Base-by-base conservation (phyloP, 2,113 vertebrate genomes). In the Copsychus sechellarum region DNA sequence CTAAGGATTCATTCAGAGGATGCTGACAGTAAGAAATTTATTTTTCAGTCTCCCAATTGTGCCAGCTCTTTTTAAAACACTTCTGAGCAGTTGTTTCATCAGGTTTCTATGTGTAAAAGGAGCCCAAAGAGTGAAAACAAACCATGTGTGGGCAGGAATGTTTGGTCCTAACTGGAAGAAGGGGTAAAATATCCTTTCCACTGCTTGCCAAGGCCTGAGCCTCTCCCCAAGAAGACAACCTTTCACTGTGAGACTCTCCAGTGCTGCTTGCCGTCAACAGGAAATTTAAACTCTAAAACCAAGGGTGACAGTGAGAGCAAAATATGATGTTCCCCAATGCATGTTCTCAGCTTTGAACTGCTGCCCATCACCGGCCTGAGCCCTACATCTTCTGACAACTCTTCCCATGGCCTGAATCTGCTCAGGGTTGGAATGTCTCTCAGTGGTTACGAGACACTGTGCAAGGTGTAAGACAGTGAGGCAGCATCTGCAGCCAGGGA, bases 21-120 rank as follows among this genome's bases (percentile, higher is more conserved):
- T 42, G 47, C 12, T 83, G 64, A 84, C 65, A 79, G 40, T 67
- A 43, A 60, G 29, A 40, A 38, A 71, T 47, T 58, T 58, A 21
- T 56, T 86, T 91, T 62, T 40, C 43, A 51, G 26, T 53, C 80
- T 86, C 42, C 28, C 60, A 76, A 3, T 81, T 8, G 50, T 29
- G 33, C 31, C 58, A 86, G 13, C 8, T 89, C 42, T 65, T 74
- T 90, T 43, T 1, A 61, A 92, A 90, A 72, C 28, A 42, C 13
- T 80, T 76, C 40, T 82, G 20, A 85, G 58, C 0, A 2, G 40
- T 28, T 67, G 43, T 22, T 88, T 62, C 45, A 33, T 71, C 48
- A 56, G 19, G 50, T 73, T 92, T 91, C 66, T 83, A 90, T 42
- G 23, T 28, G 56, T 50, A 67, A 94, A 84, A 62, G 80, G 23